phyloP scores from a whole-genome alignment of 2,797 vertebrate genomes.

The Catamblyrhynchus diadema region DNA sequence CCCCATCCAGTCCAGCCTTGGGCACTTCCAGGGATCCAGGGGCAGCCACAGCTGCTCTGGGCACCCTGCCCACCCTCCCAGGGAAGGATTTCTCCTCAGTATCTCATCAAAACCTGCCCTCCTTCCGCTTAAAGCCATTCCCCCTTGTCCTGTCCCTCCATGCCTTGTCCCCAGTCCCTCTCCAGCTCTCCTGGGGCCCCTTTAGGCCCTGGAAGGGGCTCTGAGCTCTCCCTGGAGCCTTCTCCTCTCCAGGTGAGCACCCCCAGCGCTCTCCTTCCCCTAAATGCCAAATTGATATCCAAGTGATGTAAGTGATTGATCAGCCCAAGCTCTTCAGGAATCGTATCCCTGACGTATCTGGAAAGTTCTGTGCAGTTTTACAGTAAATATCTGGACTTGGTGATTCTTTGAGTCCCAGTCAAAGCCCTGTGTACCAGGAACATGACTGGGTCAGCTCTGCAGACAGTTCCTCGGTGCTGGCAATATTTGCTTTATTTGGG shows the following conservation, averaged over 20 bases:
- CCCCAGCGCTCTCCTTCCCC: background rate
- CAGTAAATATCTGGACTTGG: background rate
- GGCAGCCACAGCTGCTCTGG: background rate
- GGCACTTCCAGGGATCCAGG: background rate
- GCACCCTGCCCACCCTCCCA: fast-evolving
- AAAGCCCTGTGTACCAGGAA: fast-evolving
- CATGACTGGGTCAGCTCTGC: background rate
- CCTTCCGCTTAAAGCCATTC: too few relatives aligned
- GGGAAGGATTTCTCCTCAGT: background rate
- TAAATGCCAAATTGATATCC: background rate
- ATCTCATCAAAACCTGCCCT: background rate
- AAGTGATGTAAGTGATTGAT: background rate
- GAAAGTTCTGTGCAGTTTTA: background rate
- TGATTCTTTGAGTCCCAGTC: fast-evolving
- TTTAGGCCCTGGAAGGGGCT: background rate
- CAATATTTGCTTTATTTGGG: background rate
- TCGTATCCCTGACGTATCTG: fast-evolving
- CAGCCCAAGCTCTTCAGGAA: background rate
- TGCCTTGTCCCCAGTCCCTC: background rate
- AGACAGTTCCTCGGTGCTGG: background rate
- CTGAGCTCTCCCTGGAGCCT: background rate
- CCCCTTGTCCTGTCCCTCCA: background rate
- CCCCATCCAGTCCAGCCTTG: background rate
- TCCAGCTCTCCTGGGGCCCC: background rate
- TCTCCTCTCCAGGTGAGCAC: background rate